Conservation (phyloP, 2,113 vertebrate species). For the Sander lucioperca region DNA sequence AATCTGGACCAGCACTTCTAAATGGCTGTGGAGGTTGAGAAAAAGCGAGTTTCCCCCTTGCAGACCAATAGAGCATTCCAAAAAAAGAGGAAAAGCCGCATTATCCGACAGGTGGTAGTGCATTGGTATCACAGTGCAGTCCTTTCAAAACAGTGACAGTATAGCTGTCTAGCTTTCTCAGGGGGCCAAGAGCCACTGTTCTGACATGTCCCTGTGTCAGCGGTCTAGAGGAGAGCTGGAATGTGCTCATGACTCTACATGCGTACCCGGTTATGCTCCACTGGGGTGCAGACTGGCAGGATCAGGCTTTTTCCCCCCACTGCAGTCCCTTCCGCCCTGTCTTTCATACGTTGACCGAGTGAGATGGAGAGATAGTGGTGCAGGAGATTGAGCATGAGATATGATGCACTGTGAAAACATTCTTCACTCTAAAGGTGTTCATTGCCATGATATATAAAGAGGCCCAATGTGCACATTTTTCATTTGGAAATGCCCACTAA, state of each 20-base stretch:
- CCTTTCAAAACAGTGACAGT: constrained; percentile 57
- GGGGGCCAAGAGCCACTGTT: constrained; percentile 61
- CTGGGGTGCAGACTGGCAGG: constrained; percentile 53
- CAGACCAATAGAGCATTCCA: constrained; percentile 12
- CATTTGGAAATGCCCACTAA: background rate
- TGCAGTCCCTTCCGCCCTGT: background rate
- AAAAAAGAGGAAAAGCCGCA: background rate
- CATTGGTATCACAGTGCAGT: constrained; percentile 29
- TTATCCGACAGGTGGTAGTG: constrained; percentile 38
- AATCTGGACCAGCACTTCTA: constrained; percentile 1
- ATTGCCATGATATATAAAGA: constrained; percentile 19
- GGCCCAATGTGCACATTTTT: background rate
- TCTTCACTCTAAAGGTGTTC: constrained; percentile 20
- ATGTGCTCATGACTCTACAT: constrained; percentile 77
- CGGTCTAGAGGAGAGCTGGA: constrained; percentile 66
- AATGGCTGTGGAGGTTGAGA: background rate
- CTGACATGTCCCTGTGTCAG: constrained; percentile 73
- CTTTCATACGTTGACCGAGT: constrained; percentile 8
- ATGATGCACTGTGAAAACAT: background rate
- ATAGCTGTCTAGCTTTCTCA: constrained; percentile 48
- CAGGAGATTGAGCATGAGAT: background rate
- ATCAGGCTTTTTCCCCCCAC: constrained; percentile 21
- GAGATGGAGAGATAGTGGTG: constrained; percentile 24
- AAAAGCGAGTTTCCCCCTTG: background rate
- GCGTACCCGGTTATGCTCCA: constrained; percentile 60